These are phyloP conservation scores for Morone saxatilis DNA, from an alignment of 2,113 vertebrate genomes.

Conservation along the genomic window DNA sequence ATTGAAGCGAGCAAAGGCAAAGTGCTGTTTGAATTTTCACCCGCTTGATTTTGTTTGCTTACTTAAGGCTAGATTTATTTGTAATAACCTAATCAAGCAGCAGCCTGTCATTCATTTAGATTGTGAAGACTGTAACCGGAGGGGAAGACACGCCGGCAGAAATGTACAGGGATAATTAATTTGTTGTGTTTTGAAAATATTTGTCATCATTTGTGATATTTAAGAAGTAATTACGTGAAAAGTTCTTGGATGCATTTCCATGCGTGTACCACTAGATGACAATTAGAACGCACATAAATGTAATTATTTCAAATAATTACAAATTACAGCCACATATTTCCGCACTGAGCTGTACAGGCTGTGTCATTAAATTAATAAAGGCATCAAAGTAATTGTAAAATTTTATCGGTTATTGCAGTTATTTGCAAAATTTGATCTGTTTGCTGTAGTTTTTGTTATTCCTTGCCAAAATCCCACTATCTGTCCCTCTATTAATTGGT, in stretches of 20 bases:
- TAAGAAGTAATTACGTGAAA: constrained; percentile 60
- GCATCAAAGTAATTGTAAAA: background rate
- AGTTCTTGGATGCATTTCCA: constrained; percentile 46
- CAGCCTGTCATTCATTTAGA: constrained; percentile 72
- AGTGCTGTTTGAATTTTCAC: constrained; percentile 73
- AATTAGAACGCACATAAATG: constrained; percentile 59
- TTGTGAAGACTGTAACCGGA: constrained; percentile 52
- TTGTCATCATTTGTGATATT: constrained; percentile 64
- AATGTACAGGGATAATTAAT: constrained; percentile 43
- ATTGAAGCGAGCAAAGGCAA: constrained; percentile 75
- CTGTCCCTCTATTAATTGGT: constrained; percentile 76
- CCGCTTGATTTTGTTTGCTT: constrained; percentile 70
- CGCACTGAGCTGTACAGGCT: constrained; percentile 4
- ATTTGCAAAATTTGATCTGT: constrained; percentile 28
- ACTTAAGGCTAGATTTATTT: constrained; percentile 76
- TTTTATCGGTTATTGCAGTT: background rate
- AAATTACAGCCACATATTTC: constrained; percentile 50
- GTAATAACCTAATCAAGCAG: constrained; percentile 80
- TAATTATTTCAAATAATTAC: constrained; percentile 69
- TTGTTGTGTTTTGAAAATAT: constrained; percentile 59
- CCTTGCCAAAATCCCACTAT: background rate
- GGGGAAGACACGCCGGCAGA: constrained; percentile 1
- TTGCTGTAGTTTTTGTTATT: constrained; percentile 49
- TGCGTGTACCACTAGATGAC: constrained; percentile 34
- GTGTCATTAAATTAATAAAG: constrained; percentile 11